These are phyloP conservation scores for Xanthorhoe spadicearia DNA, from an alignment of 2,888 invertebrate genomes.

Conservation along the genomic window DNA sequence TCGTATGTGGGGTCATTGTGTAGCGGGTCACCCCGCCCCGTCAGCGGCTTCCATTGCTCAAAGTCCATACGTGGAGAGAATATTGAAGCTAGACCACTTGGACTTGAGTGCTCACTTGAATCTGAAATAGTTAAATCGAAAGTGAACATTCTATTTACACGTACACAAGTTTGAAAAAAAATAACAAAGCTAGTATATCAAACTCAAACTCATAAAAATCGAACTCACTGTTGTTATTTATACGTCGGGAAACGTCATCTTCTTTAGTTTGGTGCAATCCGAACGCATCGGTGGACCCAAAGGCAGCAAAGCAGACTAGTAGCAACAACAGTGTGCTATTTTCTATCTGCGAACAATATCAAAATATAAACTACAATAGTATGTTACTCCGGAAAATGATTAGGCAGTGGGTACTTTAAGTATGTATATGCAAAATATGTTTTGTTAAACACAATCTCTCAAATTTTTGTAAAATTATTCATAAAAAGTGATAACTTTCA, in stretches of 20 bases:
- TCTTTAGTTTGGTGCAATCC: slow-evolving; percentile 24
- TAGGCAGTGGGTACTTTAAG: too few relatives aligned
- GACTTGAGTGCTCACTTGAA: slow-evolving; percentile 53
- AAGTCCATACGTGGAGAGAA: slow-evolving; percentile 92
- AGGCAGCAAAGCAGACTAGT: slow-evolving; percentile 24
- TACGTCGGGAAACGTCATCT: slow-evolving; percentile 25
- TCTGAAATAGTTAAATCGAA: slow-evolving; percentile 57
- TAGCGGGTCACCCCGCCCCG: slow-evolving; percentile 92
- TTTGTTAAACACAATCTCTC: too few relatives aligned
- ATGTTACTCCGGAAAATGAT: too few relatives aligned
- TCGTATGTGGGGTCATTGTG: slow-evolving; percentile 94
- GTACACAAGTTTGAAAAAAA: too few relatives aligned
- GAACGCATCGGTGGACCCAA: slow-evolving; percentile 13
- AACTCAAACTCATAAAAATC: neutral
- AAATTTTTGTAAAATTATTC: neutral
- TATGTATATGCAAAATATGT: too few relatives aligned
- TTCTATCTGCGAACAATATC: slow-evolving; percentile 34
- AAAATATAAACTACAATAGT: neutral
- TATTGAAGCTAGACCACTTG: slow-evolving; percentile 67
- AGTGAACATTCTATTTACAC: neutral
- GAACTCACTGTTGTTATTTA: slow-evolving; percentile 34
- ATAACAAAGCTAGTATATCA: neutral
- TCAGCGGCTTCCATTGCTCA: slow-evolving; percentile 92
- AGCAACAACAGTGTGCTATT: slow-evolving; percentile 39
- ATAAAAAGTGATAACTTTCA: neutral